Conservation (phyloP, 2,888 invertebrate genomes). For the Antitype chi region DNA sequence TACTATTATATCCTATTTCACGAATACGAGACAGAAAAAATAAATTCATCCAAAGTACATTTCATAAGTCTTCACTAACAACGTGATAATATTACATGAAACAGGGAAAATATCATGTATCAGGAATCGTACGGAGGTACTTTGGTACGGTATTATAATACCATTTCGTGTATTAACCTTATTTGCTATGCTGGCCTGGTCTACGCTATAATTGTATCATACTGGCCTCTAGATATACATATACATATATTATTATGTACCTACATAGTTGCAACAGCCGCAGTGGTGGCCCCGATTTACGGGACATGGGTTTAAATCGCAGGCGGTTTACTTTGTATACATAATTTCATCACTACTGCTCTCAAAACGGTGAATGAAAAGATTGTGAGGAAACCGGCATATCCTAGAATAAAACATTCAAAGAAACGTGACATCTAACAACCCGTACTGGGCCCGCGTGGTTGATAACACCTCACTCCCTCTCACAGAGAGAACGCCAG, state of each 20-base stretch:
- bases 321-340: too few species aligned
- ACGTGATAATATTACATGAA: constrained; percentile 82
- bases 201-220: constrained; percentile 43
- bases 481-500: too few species aligned
- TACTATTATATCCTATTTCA: constrained; percentile 78
- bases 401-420: too few species aligned
- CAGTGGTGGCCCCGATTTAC: too few species aligned
- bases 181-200: constrained; percentile 52
- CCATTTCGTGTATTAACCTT: constrained; percentile 53
- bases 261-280: neutral
- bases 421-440: too few species aligned
- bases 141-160: constrained; percentile 40
- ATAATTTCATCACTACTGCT: too few species aligned
- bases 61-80: constrained; percentile 83
- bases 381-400: too few species aligned
- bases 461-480: too few species aligned
- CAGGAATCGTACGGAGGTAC: constrained; percentile 67
- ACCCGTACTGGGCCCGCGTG: too few species aligned
- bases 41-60: constrained; percentile 78
- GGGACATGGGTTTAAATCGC: too few species aligned
- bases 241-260: neutral
- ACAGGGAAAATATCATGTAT: constrained; percentile 80
- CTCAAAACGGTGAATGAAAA: too few species aligned
- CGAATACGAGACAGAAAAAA: constrained; percentile 74
- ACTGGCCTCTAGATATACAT: neutral